These are phyloP conservation scores for Drosophila anomalata DNA, from an alignment of 2,888 invertebrate genomes.

Conservation along the genomic window DNA sequence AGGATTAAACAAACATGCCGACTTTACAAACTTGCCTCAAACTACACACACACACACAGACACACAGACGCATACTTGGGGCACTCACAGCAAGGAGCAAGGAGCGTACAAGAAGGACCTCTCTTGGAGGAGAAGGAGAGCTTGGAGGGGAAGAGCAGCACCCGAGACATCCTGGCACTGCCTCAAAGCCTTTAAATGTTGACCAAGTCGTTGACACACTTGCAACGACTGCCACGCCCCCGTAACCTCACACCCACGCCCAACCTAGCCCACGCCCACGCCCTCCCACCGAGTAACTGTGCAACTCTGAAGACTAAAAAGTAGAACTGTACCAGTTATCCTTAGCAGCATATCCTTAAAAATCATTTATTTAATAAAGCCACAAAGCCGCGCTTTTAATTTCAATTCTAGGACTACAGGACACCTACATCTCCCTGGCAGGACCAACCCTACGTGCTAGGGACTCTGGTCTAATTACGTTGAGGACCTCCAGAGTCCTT, in stretches of 20 bases:
- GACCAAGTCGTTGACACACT: conserved; percentile 80
- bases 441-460: conserved; percentile 15
- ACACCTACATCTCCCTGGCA: neutral
- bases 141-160: neutral
- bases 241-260: neutral
- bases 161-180: conserved; percentile 24
- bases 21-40: conserved; percentile 62
- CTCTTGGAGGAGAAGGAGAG: neutral
- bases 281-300: neutral
- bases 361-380: neutral
- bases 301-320: neutral
- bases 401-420: neutral
- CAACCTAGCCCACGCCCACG: too few species aligned
- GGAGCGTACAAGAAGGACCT: too few species aligned
- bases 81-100: too few species aligned
- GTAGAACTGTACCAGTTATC: neutral
- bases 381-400: neutral
- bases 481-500: conserved; percentile 18
- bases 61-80: neutral
- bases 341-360: neutral
- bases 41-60: conserved; percentile 14
- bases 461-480: conserved; percentile 26
- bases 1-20: conserved; percentile 70
- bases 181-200: conserved; percentile 72
- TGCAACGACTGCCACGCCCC: conserved; percentile 38